Evolutionary conservation across 2,888 invertebrate species (phyloP).

Genomic region (Cacoxenus indagator): DNA sequence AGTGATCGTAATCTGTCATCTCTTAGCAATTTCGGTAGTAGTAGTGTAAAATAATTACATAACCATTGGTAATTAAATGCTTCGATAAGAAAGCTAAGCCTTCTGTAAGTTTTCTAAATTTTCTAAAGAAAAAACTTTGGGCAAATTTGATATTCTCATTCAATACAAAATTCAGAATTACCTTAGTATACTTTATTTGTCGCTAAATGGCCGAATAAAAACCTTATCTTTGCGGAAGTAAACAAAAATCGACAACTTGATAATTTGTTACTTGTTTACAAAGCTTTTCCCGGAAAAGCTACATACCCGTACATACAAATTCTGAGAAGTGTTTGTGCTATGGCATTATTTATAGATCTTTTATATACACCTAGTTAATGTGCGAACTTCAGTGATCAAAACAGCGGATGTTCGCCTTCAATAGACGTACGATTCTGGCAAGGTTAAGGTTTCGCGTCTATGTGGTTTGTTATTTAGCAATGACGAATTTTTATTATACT

Average conservation of each 20-base stretch:
- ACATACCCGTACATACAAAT: too few species aligned
- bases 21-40: too few species aligned
- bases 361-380: not conserved
- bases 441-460: slow-evolving; percentile 14
- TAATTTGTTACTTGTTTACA: not conserved
- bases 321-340: not conserved
- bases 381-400: not conserved
- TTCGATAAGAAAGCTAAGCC: too few species aligned
- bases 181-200: too few species aligned
- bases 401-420: slow-evolving; percentile 7
- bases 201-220: too few species aligned
- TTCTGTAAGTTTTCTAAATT: too few species aligned
- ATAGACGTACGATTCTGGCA: not conserved
- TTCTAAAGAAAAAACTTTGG: too few species aligned
- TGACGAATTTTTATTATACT: not conserved
- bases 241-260: not conserved
- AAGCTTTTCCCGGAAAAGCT: not conserved
- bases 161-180: too few species aligned
- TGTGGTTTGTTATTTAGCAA: not conserved
- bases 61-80: too few species aligned
- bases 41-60: too few species aligned
- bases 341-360: not conserved
- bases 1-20: too few species aligned
- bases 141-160: too few species aligned
- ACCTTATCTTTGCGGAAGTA: slow-evolving; percentile 3